These are phyloP conservation scores for Drosophila atroscutellata DNA, from an alignment of 2,888 invertebrate genomes.

Conservation along the genomic window DNA sequence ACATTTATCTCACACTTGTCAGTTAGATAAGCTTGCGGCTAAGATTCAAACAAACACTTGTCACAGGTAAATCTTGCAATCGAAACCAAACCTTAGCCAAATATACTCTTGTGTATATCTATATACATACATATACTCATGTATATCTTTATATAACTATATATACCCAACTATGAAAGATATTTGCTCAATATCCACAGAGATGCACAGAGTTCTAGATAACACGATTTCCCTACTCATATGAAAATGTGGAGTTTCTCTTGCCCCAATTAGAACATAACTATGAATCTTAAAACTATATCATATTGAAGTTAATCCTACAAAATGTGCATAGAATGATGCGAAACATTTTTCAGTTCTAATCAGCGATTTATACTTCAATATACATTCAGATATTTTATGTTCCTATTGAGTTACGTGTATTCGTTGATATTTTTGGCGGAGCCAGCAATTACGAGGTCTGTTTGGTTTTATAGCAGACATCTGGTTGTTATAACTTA, in stretches of 20 bases:
- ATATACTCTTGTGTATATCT: not conserved
- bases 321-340: not conserved
- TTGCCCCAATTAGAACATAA: not conserved
- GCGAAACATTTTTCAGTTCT: not conserved
- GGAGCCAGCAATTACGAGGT: not conserved
- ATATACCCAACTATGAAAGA: not conserved
- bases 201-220: not conserved
- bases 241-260: not conserved
- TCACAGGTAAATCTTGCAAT: not conserved
- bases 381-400: not conserved
- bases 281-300: not conserved
- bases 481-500: not conserved
- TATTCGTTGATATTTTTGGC: not conserved
- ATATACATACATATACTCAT: not conserved
- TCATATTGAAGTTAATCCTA: not conserved
- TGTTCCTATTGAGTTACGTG: not conserved
- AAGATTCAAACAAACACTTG: slow-evolving; percentile 2
- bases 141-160: not conserved
- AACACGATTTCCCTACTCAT: not conserved
- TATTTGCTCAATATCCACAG: not conserved
- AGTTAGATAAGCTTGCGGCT: not conserved
- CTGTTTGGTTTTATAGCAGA: not conserved
- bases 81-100: not conserved
- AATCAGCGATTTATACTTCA: not conserved
- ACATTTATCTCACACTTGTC: slow-evolving; percentile 2